phyloP scores from a whole-genome alignment of 2,113 vertebrate species.

The Crotalus horridus region DNA sequence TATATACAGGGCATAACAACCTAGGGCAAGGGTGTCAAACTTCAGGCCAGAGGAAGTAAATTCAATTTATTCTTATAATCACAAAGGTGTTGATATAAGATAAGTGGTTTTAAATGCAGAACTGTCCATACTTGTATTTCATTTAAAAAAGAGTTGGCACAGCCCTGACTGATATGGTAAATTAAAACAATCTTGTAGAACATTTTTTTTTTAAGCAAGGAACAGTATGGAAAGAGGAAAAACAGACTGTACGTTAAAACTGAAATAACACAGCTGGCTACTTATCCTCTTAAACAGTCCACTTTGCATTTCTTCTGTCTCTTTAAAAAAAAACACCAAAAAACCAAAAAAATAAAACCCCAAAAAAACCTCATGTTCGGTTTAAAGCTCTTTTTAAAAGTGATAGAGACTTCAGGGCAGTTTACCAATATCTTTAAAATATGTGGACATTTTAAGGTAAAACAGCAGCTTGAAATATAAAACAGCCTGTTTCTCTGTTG shows the following conservation, averaged over 20 bases:
- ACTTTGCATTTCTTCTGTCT: background rate
- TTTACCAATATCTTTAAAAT: background rate
- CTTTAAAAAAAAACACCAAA: background rate
- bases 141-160: background rate
- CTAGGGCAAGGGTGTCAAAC: background rate
- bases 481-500: background rate
- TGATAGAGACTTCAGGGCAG: background rate
- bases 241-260: background rate
- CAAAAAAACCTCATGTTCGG: background rate
- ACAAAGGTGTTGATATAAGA: background rate
- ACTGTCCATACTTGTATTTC: background rate
- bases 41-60: background rate
- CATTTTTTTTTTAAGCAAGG: background rate
- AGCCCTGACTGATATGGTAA: background rate
- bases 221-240: background rate
- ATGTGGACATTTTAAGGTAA: background rate
- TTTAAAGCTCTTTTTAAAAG: background rate
- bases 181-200: background rate
- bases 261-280: background rate
- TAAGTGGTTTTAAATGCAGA: background rate
- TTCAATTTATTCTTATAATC: background rate
- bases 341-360: background rate
- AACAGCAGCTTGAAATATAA: background rate
- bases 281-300: background rate
- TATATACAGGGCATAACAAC: background rate